Evolutionary conservation across 2,888 invertebrate species (phyloP).

Genomic region (Drosophila recens): DNA sequence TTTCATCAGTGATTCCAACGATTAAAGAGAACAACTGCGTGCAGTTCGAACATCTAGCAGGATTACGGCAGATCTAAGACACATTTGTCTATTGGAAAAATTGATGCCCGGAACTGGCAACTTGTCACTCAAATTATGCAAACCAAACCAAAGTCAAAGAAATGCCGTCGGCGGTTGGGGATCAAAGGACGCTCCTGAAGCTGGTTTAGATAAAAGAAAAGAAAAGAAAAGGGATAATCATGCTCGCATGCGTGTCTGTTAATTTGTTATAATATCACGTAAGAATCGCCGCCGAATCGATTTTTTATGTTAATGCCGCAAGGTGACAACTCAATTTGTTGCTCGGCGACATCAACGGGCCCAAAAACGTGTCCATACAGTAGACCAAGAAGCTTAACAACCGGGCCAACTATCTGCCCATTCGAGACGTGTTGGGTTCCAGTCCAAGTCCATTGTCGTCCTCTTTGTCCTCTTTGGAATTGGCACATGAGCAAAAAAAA

Average conservation of each 20-base stretch:
- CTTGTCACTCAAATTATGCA: constrained; percentile 64
- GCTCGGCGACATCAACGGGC: constrained; percentile 24
- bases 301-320: constrained; percentile 74
- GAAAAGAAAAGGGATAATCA: constrained; percentile 66
- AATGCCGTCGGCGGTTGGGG: constrained; percentile 38
- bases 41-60: constrained; percentile 14
- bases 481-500: constrained; percentile 16
- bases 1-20: not conserved
- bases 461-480: constrained; percentile 11
- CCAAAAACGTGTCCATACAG: constrained; percentile 58
- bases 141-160: constrained; percentile 16
- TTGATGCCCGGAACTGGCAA: constrained; percentile 50
- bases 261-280: constrained; percentile 76
- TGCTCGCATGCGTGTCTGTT: constrained; percentile 56
- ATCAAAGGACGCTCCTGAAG: constrained; percentile 18
- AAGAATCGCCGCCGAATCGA: constrained; percentile 67
- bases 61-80: constrained; percentile 53
- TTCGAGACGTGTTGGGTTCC: constrained; percentile 42
- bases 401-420: constrained; percentile 30
- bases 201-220: not conserved
- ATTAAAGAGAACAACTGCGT: constrained; percentile 14
- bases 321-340: constrained; percentile 77
- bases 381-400: constrained; percentile 58
- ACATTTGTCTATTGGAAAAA: not conserved
- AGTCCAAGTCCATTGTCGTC: constrained; percentile 17